Evolutionary conservation across 2,888 invertebrate species (phyloP), one percentile per base, ranked within the genome.

Genomic region (Trisateles emortualis): DNA sequence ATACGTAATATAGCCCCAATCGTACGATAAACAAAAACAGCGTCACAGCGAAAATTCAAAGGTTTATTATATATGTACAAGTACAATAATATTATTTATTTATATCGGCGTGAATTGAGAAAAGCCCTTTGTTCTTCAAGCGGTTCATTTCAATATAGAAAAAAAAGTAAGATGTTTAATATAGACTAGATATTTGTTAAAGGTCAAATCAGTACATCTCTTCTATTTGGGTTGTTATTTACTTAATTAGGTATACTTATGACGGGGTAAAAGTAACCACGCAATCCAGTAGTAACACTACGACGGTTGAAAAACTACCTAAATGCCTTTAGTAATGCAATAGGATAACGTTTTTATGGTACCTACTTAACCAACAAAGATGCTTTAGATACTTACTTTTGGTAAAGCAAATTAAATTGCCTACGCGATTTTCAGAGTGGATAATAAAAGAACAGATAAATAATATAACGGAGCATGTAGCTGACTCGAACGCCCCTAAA

Each of bases 391-490:
- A 33, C 14, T 33, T 14, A 33, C 14, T 33, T 2, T 14, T 14
- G 14, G 13, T 14, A 33, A 16, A 13, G 14, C 14, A 19, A 40
- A 16, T 3, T 14, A 39, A n/a, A 30, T 3, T n/a, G 24, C 11
- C 30, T 38, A 38, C 19, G 11, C 17, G 13, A 3, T 11, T 45
- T 56, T 51, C 44, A 45, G 11, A 32, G 39, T 35, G 10, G 14
- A 35, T 16, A 53, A 52, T 58, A 65, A 59, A 62, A 54, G 26
- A 32, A 50, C 33, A 44, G 13, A 58, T 48, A 48, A 61, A 43
- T 29, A 40, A 26, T 24, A 24, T 55, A 52, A 59, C 51, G 53
- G 52, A 62, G 38, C 57, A 57, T 52, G 55, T 58, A 61, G 42
- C 52, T 56, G 46, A 51, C 35, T 44, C 44, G 17, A 5, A 38